A percentile compares a stretch with the other conserved stretches of the same genome.
Conservation (phyloP, 2,113 vertebrate genomes). For the Scolopax mira region DNA sequence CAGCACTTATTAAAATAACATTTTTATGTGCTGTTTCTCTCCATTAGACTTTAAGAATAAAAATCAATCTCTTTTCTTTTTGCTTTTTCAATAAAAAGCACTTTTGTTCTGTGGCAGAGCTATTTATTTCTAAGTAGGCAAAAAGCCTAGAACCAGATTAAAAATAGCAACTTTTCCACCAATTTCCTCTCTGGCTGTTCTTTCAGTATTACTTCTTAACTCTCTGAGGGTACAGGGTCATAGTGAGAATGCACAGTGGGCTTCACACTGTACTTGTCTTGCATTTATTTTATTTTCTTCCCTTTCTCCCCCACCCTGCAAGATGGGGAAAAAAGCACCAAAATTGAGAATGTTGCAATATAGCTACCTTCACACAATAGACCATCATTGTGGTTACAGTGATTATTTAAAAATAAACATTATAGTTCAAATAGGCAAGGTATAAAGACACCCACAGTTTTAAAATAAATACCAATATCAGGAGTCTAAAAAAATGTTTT, state of each 20-base stretch:
- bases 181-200: background rate
- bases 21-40: constrained; percentile 10
- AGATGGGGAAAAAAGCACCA: background rate
- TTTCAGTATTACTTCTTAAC: constrained; percentile 12
- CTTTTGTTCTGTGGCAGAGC: background rate
- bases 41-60: constrained; percentile 20
- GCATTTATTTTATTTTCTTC: constrained; percentile 59
- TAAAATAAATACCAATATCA: background rate
- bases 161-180: constrained; percentile 8
- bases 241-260: background rate
- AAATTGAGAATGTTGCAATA: background rate
- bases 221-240: background rate
- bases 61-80: background rate
- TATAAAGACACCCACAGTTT: background rate
- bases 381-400: background rate
- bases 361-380: background rate
- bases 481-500: background rate
- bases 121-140: constrained; percentile 11
- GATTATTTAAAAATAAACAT: background rate
- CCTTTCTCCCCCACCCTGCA: background rate
- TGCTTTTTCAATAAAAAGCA: background rate
- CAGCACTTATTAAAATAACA: background rate
- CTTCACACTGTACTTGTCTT: background rate
- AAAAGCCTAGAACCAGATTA: background rate
- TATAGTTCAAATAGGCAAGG: background rate